Percentiles rank a stretch among this genome's conserved stretches.
Evolutionary conservation across 2,113 vertebrate genomes (phyloP).

Genomic region (Pholis gunnellus): DNA sequence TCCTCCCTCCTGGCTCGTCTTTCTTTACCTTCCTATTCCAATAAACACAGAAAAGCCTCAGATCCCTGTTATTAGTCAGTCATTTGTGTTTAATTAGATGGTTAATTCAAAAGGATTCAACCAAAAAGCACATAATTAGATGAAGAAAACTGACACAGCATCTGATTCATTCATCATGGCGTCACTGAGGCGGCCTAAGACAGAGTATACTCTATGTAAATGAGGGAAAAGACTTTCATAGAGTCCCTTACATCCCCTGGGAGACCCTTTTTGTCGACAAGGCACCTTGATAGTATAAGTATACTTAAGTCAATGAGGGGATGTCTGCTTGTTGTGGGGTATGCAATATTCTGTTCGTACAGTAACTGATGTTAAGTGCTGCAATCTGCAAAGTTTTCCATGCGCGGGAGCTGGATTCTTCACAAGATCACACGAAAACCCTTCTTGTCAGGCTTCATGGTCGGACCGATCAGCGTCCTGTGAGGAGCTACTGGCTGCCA

Average conservation of each 20-base stretch:
- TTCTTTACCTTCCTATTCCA: neutral
- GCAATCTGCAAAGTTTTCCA: too few species aligned
- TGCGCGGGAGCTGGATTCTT: too few species aligned
- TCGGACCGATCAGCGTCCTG: too few species aligned
- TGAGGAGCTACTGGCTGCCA: too few species aligned
- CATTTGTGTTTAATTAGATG: slow-evolving; percentile 39
- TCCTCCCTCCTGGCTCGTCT: neutral
- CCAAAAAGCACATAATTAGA: slow-evolving; percentile 51
- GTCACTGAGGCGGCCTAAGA: slow-evolving; percentile 17
- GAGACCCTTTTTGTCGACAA: neutral
- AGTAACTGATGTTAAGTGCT: neutral
- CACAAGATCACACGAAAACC: too few species aligned
- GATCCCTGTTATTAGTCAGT: neutral
- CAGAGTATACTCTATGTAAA: slow-evolving; percentile 30
- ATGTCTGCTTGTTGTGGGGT: neutral
- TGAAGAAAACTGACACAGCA: slow-evolving; percentile 32
- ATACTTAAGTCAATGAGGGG: neutral
- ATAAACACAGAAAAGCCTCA: slow-evolving; percentile 23
- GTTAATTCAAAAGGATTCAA: slow-evolving; percentile 44
- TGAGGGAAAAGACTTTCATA: slow-evolving; percentile 6
- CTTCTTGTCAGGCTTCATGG: too few species aligned
- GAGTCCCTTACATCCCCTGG: slow-evolving; percentile 7
- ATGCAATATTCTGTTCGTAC: neutral
- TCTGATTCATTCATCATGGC: slow-evolving; percentile 50
- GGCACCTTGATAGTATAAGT: neutral